A percentile compares a stretch with the other conserved stretches of the same genome.
phyloP scores from a whole-genome alignment of 2,797 vertebrate species.

The Numenius phaeopus region DNA sequence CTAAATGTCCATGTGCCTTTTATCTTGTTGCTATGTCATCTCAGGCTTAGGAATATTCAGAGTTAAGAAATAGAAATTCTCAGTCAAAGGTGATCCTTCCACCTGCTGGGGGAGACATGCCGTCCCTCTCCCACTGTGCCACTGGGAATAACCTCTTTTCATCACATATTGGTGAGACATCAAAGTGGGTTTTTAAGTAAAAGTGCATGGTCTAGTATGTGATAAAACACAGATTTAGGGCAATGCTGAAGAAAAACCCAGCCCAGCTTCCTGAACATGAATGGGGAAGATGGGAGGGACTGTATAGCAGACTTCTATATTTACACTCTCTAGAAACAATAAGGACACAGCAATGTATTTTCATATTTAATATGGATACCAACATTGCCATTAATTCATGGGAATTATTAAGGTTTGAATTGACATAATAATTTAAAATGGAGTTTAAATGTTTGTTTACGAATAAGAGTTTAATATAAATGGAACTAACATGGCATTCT shows the following conservation, averaged over 20 bases:
- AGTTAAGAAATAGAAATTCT: background rate
- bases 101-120: background rate
- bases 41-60: background rate
- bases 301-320: background rate
- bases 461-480: background rate
- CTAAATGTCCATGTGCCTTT: background rate
- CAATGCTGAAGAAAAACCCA: background rate
- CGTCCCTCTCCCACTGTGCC: background rate
- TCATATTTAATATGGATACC: background rate
- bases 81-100: background rate
- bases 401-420: background rate
- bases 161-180: background rate
- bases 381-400: background rate
- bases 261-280: accelerated
- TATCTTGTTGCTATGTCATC: background rate
- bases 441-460: background rate
- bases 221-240: background rate
- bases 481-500: background rate
- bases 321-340: background rate
- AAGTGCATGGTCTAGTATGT: background rate
- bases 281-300: background rate
- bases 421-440: background rate
- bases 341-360: background rate
- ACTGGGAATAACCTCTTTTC: background rate
- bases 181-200: background rate